These are phyloP conservation scores for Ceramica pisi DNA, from an alignment of 2,888 invertebrate genomes.

Conservation along the genomic window DNA sequence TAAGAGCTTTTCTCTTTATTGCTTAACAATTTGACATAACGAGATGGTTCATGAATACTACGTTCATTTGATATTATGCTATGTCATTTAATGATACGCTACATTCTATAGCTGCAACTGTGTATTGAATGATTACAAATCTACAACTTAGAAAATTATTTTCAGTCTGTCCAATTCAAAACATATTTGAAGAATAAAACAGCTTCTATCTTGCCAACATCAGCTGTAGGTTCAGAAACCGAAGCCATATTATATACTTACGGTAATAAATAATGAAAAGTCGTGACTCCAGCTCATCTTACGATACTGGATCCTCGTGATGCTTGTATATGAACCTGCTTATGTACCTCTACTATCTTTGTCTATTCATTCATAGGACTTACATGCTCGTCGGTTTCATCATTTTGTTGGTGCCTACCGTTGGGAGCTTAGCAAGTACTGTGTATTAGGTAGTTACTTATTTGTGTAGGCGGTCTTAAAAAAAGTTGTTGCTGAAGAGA, in stretches of 20 bases:
- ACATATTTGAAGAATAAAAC: background rate
- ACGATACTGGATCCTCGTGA: constrained; percentile 47
- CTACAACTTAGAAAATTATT: no score
- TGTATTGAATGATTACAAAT: no score
- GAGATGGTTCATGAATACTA: no score
- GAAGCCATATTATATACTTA: constrained; percentile 27
- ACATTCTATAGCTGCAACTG: no score
- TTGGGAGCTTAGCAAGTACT: constrained; percentile 19
- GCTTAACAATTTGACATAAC: no score
- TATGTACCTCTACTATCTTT: background rate
- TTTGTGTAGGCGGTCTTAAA: background rate
- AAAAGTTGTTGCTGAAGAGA: background rate
- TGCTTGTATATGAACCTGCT: constrained; percentile 37
- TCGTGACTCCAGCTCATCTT: constrained; percentile 61
- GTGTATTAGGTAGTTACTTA: background rate
- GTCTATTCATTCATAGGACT: constrained; percentile 47
- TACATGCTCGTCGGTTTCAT: constrained; percentile 38
- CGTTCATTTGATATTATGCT: no score
- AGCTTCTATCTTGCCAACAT: background rate
- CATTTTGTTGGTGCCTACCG: constrained; percentile 27
- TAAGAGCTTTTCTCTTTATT: no score
- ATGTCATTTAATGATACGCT: no score
- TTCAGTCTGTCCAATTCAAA: background rate
- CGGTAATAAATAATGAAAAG: constrained; percentile 44
- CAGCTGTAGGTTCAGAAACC: background rate